Evolutionary conservation across 2,113 vertebrate genomes (phyloP).

Genomic region (Mustela nigripes): DNA sequence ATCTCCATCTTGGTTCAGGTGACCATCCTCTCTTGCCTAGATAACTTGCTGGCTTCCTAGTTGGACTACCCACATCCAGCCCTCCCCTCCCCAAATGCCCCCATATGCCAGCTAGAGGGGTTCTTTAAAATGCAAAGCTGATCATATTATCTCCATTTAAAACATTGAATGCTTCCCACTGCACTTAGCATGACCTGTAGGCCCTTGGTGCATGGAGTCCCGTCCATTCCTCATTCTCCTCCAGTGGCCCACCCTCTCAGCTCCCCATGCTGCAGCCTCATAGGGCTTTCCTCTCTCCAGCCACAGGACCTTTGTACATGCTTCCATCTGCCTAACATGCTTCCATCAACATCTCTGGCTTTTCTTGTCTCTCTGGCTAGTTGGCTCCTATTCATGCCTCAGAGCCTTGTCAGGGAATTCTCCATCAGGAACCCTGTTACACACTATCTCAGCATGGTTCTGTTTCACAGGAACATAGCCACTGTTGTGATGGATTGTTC

Average conservation of each 20-base stretch:
- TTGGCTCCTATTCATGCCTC: neutral
- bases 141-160: neutral
- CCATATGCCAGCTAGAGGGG: neutral
- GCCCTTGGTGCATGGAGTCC: neutral
- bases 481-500: neutral
- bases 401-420: neutral
- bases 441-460: rapidly evolving
- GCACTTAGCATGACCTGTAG: rapidly evolving
- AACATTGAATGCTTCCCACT: neutral
- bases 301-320: neutral
- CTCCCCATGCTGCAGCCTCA: neutral
- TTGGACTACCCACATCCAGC: neutral
- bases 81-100: neutral
- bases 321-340: too few species aligned
- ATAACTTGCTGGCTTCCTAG: neutral
- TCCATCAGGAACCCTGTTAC: rapidly evolving
- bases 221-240: neutral
- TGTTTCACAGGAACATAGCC: neutral
- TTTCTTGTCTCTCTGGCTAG: neutral
- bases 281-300: neutral
- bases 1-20: neutral
- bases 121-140: neutral
- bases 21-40: neutral
- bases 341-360: neutral
- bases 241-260: too few species aligned